Evolutionary conservation across 2,888 invertebrate species (phyloP).

Genomic region (Ethmia dodecea): DNA sequence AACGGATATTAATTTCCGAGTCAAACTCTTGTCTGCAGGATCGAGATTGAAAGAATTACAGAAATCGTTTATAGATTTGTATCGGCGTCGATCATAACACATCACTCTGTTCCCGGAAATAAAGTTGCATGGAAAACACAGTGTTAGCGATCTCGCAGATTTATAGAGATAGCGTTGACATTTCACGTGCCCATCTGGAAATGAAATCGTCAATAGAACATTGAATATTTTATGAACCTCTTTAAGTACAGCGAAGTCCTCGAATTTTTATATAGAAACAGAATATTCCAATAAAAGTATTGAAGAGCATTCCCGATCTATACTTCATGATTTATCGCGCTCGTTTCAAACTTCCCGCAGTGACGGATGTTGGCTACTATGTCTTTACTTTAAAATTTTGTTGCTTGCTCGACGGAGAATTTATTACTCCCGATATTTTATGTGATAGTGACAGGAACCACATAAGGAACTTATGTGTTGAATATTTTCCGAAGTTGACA

Average conservation of each 20-base stretch:
- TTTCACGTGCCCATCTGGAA: slow-evolving; percentile 21
- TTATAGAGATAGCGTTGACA: slow-evolving; percentile 34
- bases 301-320: slow-evolving; percentile 15
- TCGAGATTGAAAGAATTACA: slow-evolving; percentile 15
- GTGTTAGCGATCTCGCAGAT: slow-evolving; percentile 36
- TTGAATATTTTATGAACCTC: slow-evolving; percentile 13
- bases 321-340: slow-evolving; percentile 27
- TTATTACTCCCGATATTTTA: slow-evolving; percentile 24
- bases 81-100: slow-evolving; percentile 30
- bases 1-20: slow-evolving; percentile 4
- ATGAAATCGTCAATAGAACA: not conserved
- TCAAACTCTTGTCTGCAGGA: slow-evolving; percentile 5
- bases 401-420: slow-evolving; percentile 20
- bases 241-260: slow-evolving; percentile 19
- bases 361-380: slow-evolving; percentile 23
- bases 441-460: slow-evolving; percentile 7
- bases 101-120: slow-evolving; percentile 34
- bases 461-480: slow-evolving; percentile 4
- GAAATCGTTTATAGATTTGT: slow-evolving; percentile 31
- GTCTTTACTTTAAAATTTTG: slow-evolving; percentile 23
- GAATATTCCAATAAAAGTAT: slow-evolving; percentile 18
- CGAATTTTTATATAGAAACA: slow-evolving; percentile 10
- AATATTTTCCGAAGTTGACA: slow-evolving; percentile 9
- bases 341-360: slow-evolving; percentile 23
- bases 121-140: slow-evolving; percentile 37